phyloP scores from a whole-genome alignment of 2,797 vertebrate species.

The Acanthurus leucopareius region DNA sequence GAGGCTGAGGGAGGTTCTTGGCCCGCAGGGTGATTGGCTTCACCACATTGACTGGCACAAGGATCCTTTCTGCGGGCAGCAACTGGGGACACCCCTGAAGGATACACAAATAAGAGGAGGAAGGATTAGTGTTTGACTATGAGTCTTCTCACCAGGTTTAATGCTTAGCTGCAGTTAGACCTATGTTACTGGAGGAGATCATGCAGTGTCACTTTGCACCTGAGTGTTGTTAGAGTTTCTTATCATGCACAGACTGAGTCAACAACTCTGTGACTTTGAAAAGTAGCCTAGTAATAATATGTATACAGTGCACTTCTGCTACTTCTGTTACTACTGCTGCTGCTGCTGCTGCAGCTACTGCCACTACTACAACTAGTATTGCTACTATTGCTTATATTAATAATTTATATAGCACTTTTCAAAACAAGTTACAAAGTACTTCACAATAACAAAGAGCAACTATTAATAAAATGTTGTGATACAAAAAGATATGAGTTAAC shows the following conservation, averaged over 20 bases:
- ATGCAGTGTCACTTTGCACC: not conserved
- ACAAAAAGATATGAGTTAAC: no score
- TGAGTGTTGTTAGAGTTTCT: not conserved
- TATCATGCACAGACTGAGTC: not conserved
- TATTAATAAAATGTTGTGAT: no score
- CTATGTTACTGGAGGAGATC: not conserved
- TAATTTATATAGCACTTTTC: no score
- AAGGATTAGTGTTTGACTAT: not conserved
- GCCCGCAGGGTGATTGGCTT: slow-evolving; percentile 96
- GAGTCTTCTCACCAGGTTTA: not conserved
- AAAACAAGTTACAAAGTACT: no score
- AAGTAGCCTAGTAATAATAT: no score
- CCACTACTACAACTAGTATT: no score
- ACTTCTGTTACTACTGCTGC: no score
- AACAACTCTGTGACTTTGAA: not conserved
- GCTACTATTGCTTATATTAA: no score
- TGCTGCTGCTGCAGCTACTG: no score
- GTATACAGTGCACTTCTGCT: no score
- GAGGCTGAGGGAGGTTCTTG: slow-evolving; percentile 96
- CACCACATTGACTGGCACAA: slow-evolving; percentile 95
- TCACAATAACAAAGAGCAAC: no score
- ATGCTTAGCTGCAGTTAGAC: slow-evolving; percentile 7
- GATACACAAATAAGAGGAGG: slow-evolving; percentile 4
- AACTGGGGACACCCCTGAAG: slow-evolving; percentile 95
- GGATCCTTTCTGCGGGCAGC: slow-evolving; percentile 92